Evolutionary conservation across 2,888 invertebrate species (phyloP), one percentile per base, ranked within the genome.

Genomic region (Ptychoptera contaminata): DNA sequence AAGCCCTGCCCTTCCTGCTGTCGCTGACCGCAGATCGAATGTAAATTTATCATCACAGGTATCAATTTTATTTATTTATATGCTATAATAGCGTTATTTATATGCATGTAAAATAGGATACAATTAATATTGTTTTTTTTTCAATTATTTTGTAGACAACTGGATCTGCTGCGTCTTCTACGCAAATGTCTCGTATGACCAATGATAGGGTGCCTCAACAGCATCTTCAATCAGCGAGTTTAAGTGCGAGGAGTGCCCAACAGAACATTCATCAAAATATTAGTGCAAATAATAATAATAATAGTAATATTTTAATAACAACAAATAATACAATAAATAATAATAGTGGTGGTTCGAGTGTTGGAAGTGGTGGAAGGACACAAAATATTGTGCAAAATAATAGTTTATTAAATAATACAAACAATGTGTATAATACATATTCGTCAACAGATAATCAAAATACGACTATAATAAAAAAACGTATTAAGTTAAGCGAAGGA

Each of bases 1-100:
- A 54, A 59, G 56, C 63, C 63, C 63, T 59, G 65, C 63, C 63
- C 63, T 64, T 65, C 65, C 65, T 65, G 65, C 65, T 65, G 65
- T 65, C 60, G 57, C 59, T 60, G 62, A 64, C 62, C 64, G 63
- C 62, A 61, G 62, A 60, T 58, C 61, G 61, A 57, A 47, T 50
- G 50, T 29, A 15, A 41, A 45, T 43, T 40, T 36, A 42, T 34
- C 14, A 23, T 35, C 29, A 37, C 47, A 44, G 42, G 44, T 43
- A 43, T 16, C 15, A 35, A 34, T 11, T 34, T 37, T 16, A 16
- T 30, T 10, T 14, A 10, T 41, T 42, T 16, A 12, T 12, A 7
- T 32, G 4, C 2, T 32, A 7, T 9, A 3, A 32, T 11, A 14
- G 40, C 40, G 29, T 30, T 30, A 23, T 38, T 14, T 30, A 12